These are phyloP conservation scores for Tauraco hartlaubi DNA, from an alignment of 2,797 vertebrate species.

Conservation along the genomic window DNA sequence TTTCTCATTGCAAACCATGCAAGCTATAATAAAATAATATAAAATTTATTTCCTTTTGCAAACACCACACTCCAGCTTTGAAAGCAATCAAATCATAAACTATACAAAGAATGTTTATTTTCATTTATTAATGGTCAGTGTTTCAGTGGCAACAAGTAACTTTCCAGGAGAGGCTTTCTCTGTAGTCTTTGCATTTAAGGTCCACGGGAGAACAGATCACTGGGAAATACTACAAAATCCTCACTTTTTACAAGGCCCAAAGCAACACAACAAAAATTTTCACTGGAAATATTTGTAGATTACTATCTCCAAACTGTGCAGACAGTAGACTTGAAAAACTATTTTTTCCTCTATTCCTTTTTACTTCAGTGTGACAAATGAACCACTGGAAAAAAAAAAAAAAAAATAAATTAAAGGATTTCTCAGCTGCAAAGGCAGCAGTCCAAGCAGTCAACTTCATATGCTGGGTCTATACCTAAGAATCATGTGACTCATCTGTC, in stretches of 20 bases:
- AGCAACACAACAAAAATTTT: neutral
- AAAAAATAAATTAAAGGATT: neutral
- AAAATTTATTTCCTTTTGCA: neutral
- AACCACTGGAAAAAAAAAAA: neutral
- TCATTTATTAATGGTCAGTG: neutral
- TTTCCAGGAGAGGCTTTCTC: neutral
- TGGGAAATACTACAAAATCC: constrained; percentile 17
- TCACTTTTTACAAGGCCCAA: constrained; percentile 9
- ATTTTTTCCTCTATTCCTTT: neutral
- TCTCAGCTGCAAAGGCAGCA: constrained; percentile 2
- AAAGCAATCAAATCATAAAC: neutral
- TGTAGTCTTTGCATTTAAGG: neutral
- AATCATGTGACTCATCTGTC: neutral
- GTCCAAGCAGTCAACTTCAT: neutral
- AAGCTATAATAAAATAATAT: neutral
- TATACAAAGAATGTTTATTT: neutral
- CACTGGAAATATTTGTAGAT: constrained; percentile 18
- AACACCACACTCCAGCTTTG: neutral
- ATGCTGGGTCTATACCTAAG: neutral
- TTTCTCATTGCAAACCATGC: neutral
- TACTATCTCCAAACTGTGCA: neutral
- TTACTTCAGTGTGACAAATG: neutral
- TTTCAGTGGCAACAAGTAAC: neutral
- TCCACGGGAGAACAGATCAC: neutral
- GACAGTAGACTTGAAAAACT: neutral